A percentile compares a stretch with the other conserved stretches of the same genome.
Evolutionary conservation across 2,797 vertebrate genomes (phyloP).

Genomic region (Cercopithecus hamlyni): DNA sequence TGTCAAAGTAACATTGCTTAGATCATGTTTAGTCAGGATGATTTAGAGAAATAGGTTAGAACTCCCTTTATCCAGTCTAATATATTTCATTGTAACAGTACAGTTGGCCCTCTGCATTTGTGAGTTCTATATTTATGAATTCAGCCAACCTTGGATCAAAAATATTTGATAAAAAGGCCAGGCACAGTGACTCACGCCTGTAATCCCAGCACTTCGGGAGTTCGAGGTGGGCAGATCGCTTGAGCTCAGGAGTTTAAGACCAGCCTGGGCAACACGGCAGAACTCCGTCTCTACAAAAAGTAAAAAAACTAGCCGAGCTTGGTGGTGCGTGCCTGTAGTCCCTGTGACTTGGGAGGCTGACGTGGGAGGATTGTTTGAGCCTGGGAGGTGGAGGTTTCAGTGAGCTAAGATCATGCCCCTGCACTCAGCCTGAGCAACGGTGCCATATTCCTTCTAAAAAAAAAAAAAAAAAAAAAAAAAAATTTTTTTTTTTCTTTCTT

Average conservation of each 20-base stretch:
- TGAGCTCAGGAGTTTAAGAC: background rate
- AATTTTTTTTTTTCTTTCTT: background rate
- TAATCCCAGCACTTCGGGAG: background rate
- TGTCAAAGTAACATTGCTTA: constrained; percentile 37
- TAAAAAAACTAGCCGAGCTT: background rate
- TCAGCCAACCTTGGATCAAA: background rate
- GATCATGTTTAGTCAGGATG: constrained; percentile 37
- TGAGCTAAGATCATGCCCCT: background rate
- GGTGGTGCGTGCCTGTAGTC: background rate
- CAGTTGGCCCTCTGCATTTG: background rate
- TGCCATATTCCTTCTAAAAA: background rate
- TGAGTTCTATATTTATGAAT: background rate
- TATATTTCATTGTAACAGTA: background rate
- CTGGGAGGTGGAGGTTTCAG: background rate
- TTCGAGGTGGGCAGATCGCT: background rate
- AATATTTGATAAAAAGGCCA: background rate
- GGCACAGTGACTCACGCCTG: background rate
- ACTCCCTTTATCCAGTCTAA: background rate
- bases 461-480: too few species aligned
- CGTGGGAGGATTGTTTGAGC: background rate
- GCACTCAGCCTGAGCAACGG: background rate
- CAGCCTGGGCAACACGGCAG: background rate
- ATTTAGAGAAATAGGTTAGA: constrained; percentile 47
- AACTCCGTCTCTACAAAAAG: background rate
- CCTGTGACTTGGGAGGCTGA: background rate